Conservation (phyloP, 2,888 invertebrate genomes). For the Amiota communis region DNA sequence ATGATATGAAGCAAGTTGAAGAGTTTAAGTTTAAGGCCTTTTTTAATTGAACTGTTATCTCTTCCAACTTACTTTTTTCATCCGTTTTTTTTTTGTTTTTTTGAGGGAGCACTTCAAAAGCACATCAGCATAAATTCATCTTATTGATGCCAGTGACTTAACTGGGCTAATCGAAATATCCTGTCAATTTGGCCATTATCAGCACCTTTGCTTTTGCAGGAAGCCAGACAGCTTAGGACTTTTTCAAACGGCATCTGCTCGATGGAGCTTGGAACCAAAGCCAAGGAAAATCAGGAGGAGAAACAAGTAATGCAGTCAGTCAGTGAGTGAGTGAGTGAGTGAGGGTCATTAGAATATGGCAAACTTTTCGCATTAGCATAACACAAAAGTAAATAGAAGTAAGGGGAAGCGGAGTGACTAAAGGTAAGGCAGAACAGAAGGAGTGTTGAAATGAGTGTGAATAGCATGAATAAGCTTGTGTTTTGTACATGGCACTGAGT, state of each 20-base stretch:
- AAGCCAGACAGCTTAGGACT: not conserved
- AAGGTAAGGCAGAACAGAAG: not conserved
- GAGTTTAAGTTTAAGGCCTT: not conserved
- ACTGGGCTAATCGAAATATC: slow-evolving; percentile 21
- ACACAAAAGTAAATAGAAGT: not conserved
- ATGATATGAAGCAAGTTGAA: not conserved
- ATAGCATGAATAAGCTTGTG: not conserved
- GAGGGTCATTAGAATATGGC: slow-evolving; percentile 15
- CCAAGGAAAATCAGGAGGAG: not conserved
- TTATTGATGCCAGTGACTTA: not conserved
- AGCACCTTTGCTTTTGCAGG: not conserved
- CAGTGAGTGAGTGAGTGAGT: not conserved
- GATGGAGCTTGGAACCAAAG: not conserved
- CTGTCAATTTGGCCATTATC: slow-evolving; percentile 19
- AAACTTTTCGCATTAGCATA: slow-evolving; percentile 22
- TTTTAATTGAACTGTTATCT: slow-evolving; percentile 9
- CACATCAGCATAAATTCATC: slow-evolving; percentile 22
- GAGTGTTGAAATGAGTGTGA: not conserved
- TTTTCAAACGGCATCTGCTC: not conserved
- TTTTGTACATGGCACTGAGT: not conserved
- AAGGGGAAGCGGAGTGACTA: not conserved
- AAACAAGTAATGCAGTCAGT: too few species aligned
- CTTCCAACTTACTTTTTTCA: not conserved
- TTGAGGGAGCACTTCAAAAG: not conserved
- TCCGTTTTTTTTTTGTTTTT: not conserved